Percentiles rank a stretch among this genome's conserved stretches.
Evolutionary conservation across 2,888 invertebrate species (phyloP).

Genomic region (Hypomecis punctinalis): DNA sequence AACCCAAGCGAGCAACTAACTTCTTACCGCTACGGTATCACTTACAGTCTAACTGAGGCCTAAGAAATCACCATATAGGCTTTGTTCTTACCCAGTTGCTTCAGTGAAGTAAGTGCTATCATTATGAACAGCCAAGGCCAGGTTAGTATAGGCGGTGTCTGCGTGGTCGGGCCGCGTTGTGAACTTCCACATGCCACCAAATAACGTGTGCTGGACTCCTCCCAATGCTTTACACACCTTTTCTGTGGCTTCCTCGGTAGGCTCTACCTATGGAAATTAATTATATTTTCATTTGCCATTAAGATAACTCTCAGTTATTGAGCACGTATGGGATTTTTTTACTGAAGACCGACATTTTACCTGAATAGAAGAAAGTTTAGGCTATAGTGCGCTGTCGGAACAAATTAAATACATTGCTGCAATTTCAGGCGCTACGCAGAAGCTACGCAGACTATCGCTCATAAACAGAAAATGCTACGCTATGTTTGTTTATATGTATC

Average conservation of each 20-base stretch:
- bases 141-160: slow-evolving; percentile 90
- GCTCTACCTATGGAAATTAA: slow-evolving; percentile 68
- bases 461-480: too few relatives aligned
- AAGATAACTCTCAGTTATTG: neutral
- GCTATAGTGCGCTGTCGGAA: too few relatives aligned
- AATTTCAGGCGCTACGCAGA: too few relatives aligned
- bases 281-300: neutral
- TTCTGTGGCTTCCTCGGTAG: slow-evolving; percentile 80
- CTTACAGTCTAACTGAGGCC: too few relatives aligned
- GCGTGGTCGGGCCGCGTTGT: slow-evolving; percentile 84
- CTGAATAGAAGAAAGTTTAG: too few relatives aligned
- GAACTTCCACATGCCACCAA: slow-evolving; percentile 90
- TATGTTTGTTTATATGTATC: too few relatives aligned
- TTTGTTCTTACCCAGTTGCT: slow-evolving; percentile 86
- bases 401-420: too few relatives aligned
- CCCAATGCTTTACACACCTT: slow-evolving; percentile 83
- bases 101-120: slow-evolving; percentile 92
- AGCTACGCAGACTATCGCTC: too few relatives aligned
- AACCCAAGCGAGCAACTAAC: too few relatives aligned
- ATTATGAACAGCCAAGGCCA: slow-evolving; percentile 89
- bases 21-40: too few relatives aligned
- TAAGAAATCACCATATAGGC: too few relatives aligned
- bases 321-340: neutral
- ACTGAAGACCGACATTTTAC: too few relatives aligned
- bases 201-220: slow-evolving; percentile 88